phyloP scores from a whole-genome alignment of 2,888 invertebrate genomes.

The Lycophotia porphyrea region DNA sequence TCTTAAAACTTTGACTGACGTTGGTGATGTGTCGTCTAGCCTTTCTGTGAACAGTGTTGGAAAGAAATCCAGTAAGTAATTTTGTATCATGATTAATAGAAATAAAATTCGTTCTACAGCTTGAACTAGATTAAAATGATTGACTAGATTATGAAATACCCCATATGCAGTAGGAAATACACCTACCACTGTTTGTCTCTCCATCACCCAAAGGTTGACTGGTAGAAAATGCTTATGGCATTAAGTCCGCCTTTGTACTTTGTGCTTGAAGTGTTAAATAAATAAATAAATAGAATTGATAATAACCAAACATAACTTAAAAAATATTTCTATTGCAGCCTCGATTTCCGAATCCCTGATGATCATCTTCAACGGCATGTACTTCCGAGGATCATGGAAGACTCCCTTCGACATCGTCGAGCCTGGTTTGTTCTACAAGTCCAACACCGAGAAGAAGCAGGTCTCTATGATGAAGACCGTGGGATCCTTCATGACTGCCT shows the following conservation, averaged over 20 bases:
- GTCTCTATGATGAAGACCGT: slow-evolving; percentile 92
- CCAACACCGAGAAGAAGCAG: slow-evolving; percentile 90
- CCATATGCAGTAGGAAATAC: background rate
- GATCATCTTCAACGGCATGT: slow-evolving; percentile 94
- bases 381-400: slow-evolving; percentile 95
- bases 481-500: slow-evolving; percentile 91
- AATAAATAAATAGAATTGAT: background rate
- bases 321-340: slow-evolving; percentile 69
- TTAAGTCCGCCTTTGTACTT: too few species aligned
- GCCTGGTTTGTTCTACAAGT: slow-evolving; percentile 91
- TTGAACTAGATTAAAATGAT: background rate
- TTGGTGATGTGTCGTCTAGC: slow-evolving; percentile 90
- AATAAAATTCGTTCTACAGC: background rate
- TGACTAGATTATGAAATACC: background rate
- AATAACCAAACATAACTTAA: background rate
- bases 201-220: too few species aligned
- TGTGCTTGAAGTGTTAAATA: too few species aligned
- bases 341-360: slow-evolving; percentile 90
- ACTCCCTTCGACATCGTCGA: slow-evolving; percentile 91
- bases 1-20: slow-evolving; percentile 79
- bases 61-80: slow-evolving; percentile 85
- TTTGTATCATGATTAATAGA: background rate
- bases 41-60: slow-evolving; percentile 91
- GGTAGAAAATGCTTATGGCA: too few species aligned
- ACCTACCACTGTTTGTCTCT: too few species aligned